These are phyloP conservation scores for Atta texana DNA, from an alignment of 1,140 invertebrate genomes.

Conservation along the genomic window DNA sequence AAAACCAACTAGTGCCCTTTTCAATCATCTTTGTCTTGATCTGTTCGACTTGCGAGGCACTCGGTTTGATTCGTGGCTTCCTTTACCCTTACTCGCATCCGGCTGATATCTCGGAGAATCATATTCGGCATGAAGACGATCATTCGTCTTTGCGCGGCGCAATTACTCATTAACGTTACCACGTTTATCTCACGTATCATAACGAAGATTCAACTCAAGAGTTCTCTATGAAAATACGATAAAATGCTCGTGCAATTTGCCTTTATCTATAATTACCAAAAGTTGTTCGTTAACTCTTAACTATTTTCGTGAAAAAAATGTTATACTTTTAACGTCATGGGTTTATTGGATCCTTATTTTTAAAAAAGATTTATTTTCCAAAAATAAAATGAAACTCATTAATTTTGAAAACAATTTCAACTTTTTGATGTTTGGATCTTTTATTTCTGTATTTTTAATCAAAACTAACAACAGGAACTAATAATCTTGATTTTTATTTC, in stretches of 20 bases:
- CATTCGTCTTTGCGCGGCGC: constrained; percentile 35
- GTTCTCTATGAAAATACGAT: neutral
- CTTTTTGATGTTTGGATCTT: too few relatives aligned
- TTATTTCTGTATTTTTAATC: too few relatives aligned
- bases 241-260: neutral
- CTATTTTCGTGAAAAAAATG: too few relatives aligned
- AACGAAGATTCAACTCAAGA: neutral
- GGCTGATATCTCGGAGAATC: constrained; percentile 51
- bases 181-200: neutral
- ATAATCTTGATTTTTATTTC: too few relatives aligned
- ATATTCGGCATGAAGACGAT: constrained; percentile 57
- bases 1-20: constrained; percentile 18
- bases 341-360: too few relatives aligned
- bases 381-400: too few relatives aligned
- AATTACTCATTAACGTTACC: constrained; percentile 58
- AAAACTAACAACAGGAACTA: too few relatives aligned
- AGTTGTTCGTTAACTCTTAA: neutral
- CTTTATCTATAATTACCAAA: constrained; percentile 20
- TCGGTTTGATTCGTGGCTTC: neutral
- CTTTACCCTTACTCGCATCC: constrained; percentile 31
- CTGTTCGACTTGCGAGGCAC: neutral
- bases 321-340: too few relatives aligned
- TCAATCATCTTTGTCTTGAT: constrained; percentile 3
- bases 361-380: too few relatives aligned
- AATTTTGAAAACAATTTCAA: too few relatives aligned